A percentile compares a stretch with the other conserved stretches of the same genome.
These are phyloP conservation scores for Gavia stellata DNA, from an alignment of 2,113 vertebrate species.

Conservation along the genomic window DNA sequence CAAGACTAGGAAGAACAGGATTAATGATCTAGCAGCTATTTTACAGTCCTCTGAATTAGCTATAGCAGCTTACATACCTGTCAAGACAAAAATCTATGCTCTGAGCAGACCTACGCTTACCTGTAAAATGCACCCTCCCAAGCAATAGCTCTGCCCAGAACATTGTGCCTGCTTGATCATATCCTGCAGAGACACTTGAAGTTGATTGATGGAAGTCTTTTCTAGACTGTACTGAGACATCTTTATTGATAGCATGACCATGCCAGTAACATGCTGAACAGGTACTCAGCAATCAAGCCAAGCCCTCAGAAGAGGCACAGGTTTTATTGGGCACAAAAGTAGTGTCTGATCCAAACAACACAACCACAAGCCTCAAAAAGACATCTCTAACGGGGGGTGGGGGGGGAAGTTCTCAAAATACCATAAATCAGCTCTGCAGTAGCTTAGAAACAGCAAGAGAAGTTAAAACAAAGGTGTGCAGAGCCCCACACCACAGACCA, in stretches of 20 bases:
- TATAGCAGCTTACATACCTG: neutral
- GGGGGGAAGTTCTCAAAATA: neutral
- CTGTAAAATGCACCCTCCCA: neutral
- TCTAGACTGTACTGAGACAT: neutral
- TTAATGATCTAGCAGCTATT: neutral
- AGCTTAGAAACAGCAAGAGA: neutral
- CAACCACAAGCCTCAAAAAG: neutral
- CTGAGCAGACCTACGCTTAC: neutral
- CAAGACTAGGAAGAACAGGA: neutral
- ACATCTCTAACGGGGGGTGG: neutral
- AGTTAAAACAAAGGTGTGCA: neutral
- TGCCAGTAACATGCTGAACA: neutral
- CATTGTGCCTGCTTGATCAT: neutral
- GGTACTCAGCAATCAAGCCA: neutral
- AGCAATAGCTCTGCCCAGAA: neutral
- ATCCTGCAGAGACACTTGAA: neutral
- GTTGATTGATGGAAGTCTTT: neutral
- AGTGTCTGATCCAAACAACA: neutral
- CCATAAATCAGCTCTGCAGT: neutral
- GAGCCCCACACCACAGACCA: neutral
- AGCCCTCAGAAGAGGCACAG: neutral
- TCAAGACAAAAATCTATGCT: neutral
- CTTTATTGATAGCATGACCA: neutral
- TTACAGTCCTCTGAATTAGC: neutral
- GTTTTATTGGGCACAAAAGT: neutral